Percentiles rank a stretch among this genome's conserved stretches.
Evolutionary conservation across 2,888 invertebrate genomes (phyloP).

Genomic region (Lamproptera curius): DNA sequence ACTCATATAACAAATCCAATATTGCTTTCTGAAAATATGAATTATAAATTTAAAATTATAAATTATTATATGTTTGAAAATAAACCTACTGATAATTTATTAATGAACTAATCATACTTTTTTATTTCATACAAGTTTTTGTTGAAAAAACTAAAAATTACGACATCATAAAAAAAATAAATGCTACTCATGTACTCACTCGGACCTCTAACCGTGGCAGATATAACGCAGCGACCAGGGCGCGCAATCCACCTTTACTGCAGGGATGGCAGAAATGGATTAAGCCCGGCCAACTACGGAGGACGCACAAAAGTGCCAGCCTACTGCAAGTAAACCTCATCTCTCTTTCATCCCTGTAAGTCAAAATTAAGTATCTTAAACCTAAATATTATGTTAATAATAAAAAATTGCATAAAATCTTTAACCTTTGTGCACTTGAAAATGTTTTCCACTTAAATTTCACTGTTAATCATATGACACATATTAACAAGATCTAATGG

Average conservation of each 20-base stretch:
- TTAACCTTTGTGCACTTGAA: too few relatives aligned
- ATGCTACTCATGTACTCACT: conserved; percentile 75
- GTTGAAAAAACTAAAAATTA: neutral
- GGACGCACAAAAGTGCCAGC: conserved; percentile 87
- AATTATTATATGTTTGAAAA: too few relatives aligned
- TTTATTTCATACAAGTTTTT: neutral
- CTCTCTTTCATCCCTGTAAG: conserved; percentile 84
- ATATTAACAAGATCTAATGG: too few relatives aligned
- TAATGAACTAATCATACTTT: too few relatives aligned
- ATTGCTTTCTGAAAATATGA: conserved; percentile 86
- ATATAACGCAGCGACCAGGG: conserved; percentile 88
- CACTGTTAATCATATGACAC: too few relatives aligned
- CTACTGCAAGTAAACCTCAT: conserved; percentile 91
- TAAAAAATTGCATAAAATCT: too few relatives aligned
- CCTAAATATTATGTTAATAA: too few relatives aligned
- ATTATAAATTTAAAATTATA: too few relatives aligned
- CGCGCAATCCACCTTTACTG: conserved; percentile 85
- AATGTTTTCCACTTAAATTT: too few relatives aligned
- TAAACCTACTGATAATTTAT: too few relatives aligned
- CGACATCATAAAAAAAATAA: neutral
- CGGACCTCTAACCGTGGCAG: conserved; percentile 93
- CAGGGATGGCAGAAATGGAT: conserved; percentile 91
- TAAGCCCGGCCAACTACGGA: conserved; percentile 95
- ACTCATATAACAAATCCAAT: conserved; percentile 93
- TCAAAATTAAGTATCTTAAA: too few relatives aligned